Evolutionary conservation across 2,888 invertebrate species (phyloP).

Genomic region (Cantharis lateralis): DNA sequence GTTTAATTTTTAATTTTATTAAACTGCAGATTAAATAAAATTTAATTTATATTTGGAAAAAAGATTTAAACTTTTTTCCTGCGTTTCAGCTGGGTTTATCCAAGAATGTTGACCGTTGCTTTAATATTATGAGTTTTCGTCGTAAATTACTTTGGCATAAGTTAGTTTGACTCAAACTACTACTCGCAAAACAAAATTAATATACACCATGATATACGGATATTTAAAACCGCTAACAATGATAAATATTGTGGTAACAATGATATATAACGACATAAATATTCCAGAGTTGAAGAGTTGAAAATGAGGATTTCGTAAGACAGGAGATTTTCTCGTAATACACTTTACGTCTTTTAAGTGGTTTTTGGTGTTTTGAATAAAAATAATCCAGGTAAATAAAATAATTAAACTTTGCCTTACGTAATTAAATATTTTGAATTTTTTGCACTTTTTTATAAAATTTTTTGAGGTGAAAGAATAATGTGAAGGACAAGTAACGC

Average conservation of each 20-base stretch:
- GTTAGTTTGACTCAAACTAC: neutral
- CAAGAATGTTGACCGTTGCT: neutral
- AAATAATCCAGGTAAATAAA: neutral
- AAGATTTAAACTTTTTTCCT: neutral
- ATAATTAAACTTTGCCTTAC: neutral
- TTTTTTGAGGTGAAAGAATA: neutral
- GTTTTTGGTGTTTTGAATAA: neutral
- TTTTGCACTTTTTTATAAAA: neutral
- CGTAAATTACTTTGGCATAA: slow-evolving; percentile 4
- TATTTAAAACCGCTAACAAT: slow-evolving; percentile 16
- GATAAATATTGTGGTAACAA: slow-evolving; percentile 18
- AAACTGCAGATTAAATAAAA: neutral
- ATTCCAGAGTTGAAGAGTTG: neutral
- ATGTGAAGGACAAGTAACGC: neutral
- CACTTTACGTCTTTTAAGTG: neutral
- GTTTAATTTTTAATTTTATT: neutral
- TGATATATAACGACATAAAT: slow-evolving; percentile 12
- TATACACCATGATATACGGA: slow-evolving; percentile 17
- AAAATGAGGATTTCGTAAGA: neutral
- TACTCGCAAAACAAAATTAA: slow-evolving; percentile 10
- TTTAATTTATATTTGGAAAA: neutral
- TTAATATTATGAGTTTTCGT: neutral
- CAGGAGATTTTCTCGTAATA: neutral
- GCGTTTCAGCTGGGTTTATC: neutral
- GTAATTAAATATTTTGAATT: too few relatives aligned